phyloP scores from a whole-genome alignment of 2,797 vertebrate genomes.

The Bryconaethiops microstoma region DNA sequence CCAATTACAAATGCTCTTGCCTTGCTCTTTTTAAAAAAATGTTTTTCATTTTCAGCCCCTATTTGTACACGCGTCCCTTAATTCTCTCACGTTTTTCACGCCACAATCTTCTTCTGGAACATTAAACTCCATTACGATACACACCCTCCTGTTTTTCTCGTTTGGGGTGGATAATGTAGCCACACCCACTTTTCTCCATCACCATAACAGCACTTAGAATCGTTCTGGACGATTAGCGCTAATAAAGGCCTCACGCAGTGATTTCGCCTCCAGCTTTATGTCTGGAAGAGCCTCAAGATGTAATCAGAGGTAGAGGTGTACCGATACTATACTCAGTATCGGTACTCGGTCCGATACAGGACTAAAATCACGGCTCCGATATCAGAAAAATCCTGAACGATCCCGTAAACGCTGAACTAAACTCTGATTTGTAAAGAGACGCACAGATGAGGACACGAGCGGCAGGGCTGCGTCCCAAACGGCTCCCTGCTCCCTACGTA shows the following conservation, averaged over 20 bases:
- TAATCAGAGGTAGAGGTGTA: too few relatives aligned
- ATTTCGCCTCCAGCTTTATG: too few relatives aligned
- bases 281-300: too few relatives aligned
- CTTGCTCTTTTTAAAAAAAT: not conserved
- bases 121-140: not conserved
- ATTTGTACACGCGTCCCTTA: too few relatives aligned
- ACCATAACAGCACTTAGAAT: not conserved
- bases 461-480: too few relatives aligned
- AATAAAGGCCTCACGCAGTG: not conserved
- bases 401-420: too few relatives aligned
- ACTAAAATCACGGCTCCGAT: too few relatives aligned
- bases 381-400: not conserved
- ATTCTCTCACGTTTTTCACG: conserved; percentile 19
- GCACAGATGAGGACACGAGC: too few relatives aligned
- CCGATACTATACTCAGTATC: too few relatives aligned
- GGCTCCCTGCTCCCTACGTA: too few relatives aligned
- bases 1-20: not conserved
- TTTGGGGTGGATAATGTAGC: not conserved
- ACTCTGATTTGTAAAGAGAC: too few relatives aligned
- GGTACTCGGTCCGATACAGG: too few relatives aligned
- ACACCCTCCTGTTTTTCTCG: not conserved
- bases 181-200: not conserved
- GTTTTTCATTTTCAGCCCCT: not conserved
- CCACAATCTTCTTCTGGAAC: conserved; percentile 2
- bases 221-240: not conserved